Percentiles rank a stretch among this genome's conserved stretches.
These are phyloP conservation scores for Seriola aureovittata DNA, from an alignment of 2,113 vertebrate genomes.

Conservation along the genomic window DNA sequence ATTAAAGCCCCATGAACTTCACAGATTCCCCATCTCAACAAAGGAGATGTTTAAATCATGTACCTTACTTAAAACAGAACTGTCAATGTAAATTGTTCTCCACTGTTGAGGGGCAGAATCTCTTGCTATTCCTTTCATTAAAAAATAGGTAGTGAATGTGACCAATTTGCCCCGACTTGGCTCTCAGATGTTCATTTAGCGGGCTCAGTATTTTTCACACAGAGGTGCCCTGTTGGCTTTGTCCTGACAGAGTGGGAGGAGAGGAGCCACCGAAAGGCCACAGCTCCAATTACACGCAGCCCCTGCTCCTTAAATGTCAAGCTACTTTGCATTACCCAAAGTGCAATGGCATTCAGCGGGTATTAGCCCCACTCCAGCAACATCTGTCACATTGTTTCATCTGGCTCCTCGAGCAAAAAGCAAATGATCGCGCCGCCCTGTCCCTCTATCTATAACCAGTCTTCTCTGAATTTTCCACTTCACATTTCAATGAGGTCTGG, in stretches of 20 bases:
- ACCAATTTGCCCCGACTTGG: constrained; percentile 47
- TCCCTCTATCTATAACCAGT: constrained; percentile 26
- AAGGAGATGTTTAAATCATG: constrained; percentile 23
- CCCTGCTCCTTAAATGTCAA: constrained; percentile 83
- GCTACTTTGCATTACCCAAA: constrained; percentile 80
- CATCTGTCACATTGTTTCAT: constrained; percentile 74
- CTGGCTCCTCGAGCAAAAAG: constrained; percentile 48
- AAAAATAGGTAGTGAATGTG: constrained; percentile 38
- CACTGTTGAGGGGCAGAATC: neutral
- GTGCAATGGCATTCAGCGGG: constrained; percentile 76
- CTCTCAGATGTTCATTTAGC: constrained; percentile 47
- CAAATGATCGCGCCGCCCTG: constrained; percentile 4
- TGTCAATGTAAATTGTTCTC: constrained; percentile 31
- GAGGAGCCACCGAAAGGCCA: constrained; percentile 78
- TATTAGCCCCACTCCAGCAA: constrained; percentile 73
- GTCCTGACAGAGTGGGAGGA: constrained; percentile 66
- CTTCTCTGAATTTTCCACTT: constrained; percentile 27
- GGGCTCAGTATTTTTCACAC: constrained; percentile 51
- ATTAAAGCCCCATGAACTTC: constrained; percentile 29
- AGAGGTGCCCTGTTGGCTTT: constrained; percentile 63
- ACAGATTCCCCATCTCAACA: constrained; percentile 8
- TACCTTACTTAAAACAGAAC: constrained; percentile 34
- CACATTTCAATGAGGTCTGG: constrained; percentile 27
- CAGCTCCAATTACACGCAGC: constrained; percentile 78
- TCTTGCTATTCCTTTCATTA: constrained; percentile 38